Conservation (phyloP, 2,888 invertebrate genomes). For the Plutella xylostella region DNA sequence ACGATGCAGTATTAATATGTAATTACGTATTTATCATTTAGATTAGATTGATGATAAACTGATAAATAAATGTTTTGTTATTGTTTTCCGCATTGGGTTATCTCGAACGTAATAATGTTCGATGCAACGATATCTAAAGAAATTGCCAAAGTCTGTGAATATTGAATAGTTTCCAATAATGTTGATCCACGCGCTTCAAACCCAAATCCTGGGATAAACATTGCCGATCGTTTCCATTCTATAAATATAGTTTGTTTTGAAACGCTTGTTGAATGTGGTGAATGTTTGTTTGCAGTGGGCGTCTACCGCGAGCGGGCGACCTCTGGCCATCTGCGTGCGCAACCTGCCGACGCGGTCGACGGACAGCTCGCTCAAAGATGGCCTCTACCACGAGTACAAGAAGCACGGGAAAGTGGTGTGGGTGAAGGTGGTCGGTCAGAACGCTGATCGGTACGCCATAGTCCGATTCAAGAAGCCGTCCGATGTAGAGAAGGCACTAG, state of each 20-base stretch:
- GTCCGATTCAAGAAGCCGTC: conserved; percentile 95
- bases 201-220: conserved; percentile 2
- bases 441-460: conserved; percentile 91
- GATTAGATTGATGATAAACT: too few relatives aligned
- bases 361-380: conserved; percentile 96
- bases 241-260: conserved; percentile 4
- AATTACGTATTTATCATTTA: too few relatives aligned
- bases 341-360: conserved; percentile 90
- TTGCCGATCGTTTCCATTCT: conserved; percentile 1
- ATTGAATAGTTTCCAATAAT: too few relatives aligned
- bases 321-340: conserved; percentile 90
- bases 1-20: too few relatives aligned
- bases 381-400: conserved; percentile 98
- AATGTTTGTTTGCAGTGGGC: conserved; percentile 53
- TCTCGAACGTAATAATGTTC: too few relatives aligned
- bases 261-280: neutral
- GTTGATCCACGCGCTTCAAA: too few relatives aligned
- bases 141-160: too few relatives aligned
- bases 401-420: conserved; percentile 98
- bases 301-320: conserved; percentile 76
- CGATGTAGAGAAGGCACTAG: conserved; percentile 95
- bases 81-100: too few relatives aligned
- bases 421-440: conserved; percentile 93
- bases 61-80: too few relatives aligned
- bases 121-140: too few relatives aligned